These are phyloP conservation scores for Leptodactylus fallax DNA, from an alignment of 2,797 vertebrate genomes.

Conservation along the genomic window DNA sequence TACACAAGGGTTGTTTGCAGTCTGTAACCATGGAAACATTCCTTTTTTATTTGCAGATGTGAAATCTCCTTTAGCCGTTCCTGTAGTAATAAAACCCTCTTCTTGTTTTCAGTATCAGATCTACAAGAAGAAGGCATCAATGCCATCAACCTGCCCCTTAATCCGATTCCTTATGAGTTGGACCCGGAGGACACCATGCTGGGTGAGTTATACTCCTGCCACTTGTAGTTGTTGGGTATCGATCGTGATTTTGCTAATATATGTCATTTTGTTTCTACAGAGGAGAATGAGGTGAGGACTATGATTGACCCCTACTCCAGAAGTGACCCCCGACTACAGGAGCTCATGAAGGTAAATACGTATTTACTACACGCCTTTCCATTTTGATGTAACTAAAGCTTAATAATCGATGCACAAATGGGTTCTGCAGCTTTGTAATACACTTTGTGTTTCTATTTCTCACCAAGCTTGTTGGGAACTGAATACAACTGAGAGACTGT, in stretches of 20 bases:
- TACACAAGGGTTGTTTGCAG: neutral
- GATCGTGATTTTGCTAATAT: neutral
- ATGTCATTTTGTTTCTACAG: constrained; percentile 74
- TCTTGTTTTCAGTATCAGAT: constrained; percentile 87
- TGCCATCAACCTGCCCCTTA: constrained; percentile 98
- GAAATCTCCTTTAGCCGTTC: neutral
- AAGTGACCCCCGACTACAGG: constrained; percentile 91
- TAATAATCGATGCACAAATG: neutral
- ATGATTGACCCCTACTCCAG: constrained; percentile 97
- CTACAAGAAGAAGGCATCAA: constrained; percentile 99
- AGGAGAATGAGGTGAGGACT: constrained; percentile 97
- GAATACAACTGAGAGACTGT: neutral
- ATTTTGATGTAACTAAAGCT: neutral
- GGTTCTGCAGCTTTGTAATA: neutral
- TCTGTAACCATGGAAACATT: constrained; percentile 5
- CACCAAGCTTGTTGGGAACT: neutral
- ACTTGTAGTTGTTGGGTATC: neutral
- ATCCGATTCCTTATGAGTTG: constrained; percentile 94
- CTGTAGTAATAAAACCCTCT: constrained; percentile 32
- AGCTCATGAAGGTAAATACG: constrained; percentile 89
- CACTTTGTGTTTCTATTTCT: neutral
- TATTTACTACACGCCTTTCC: neutral
- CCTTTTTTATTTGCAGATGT: neutral
- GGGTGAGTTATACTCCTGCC: constrained; percentile 76
- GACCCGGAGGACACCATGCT: constrained; percentile 98